Evolutionary conservation across 2,113 vertebrate species (phyloP).

Genomic region (Platichthys stellatus): DNA sequence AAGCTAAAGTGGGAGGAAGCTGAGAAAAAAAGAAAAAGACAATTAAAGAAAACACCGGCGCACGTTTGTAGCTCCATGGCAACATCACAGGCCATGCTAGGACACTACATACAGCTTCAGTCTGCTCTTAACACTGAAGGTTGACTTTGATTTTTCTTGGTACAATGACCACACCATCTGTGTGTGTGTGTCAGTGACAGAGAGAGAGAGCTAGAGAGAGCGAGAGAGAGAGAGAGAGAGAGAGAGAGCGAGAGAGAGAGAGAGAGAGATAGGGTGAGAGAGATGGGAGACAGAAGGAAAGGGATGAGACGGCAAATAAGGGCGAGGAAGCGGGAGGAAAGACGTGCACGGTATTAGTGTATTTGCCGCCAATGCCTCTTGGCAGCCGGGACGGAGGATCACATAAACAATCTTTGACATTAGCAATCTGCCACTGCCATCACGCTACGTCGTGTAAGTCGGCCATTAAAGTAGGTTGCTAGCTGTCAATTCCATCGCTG

Average conservation of each 20-base stretch:
- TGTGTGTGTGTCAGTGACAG: background rate
- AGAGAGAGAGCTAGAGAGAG: background rate
- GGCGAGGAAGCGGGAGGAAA: background rate
- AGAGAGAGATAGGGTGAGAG: no score
- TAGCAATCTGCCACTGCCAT: slow-evolving; percentile 67
- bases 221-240: background rate
- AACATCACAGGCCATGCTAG: slow-evolving; percentile 32
- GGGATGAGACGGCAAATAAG: slow-evolving; percentile 7
- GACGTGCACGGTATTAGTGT: slow-evolving; percentile 15
- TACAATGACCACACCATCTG: slow-evolving; percentile 37
- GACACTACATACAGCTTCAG: slow-evolving; percentile 11
- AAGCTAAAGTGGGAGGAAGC: slow-evolving; percentile 22
- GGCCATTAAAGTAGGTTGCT: slow-evolving; percentile 59
- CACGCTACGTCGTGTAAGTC: slow-evolving; percentile 43
- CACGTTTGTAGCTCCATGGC: slow-evolving; percentile 25
- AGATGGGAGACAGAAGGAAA: no score
- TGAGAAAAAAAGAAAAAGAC: background rate
- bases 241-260: background rate
- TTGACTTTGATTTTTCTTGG: slow-evolving; percentile 50
- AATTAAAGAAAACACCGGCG: background rate
- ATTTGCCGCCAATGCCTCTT: slow-evolving; percentile 34
- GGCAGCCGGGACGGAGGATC: slow-evolving; percentile 48
- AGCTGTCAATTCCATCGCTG: slow-evolving; percentile 44
- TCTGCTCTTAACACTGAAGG: slow-evolving; percentile 13
- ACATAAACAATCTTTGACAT: slow-evolving; percentile 68